Evolutionary conservation across 35 echinoderm and acorn worm genomes (phyloP).

Genomic region (Lytechinus pictus): DNA sequence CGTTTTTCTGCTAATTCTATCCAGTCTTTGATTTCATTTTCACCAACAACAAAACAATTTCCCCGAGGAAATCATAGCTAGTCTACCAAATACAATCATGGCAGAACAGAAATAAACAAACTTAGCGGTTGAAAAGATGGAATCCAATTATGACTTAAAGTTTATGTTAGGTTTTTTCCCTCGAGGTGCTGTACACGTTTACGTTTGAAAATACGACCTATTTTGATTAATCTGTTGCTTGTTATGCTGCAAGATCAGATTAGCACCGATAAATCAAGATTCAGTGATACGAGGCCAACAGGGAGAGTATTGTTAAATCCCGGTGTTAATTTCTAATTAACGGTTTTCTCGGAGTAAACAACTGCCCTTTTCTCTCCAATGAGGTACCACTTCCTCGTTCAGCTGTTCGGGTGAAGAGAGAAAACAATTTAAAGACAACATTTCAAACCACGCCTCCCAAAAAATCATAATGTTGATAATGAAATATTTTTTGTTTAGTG

Average conservation of each 20-base stretch:
- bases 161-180: not conserved
- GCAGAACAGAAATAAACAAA: not conserved
- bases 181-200: not conserved
- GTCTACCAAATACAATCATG: not conserved
- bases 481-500: no score
- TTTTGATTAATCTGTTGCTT: conserved; percentile 13
- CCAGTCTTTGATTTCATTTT: not conserved
- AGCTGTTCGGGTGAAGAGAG: no score
- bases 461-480: no score
- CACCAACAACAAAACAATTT: conserved; percentile 12
- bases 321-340: no score
- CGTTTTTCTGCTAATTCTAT: not conserved
- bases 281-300: not conserved
- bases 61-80: not conserved
- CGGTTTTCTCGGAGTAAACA: no score
- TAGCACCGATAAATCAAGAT: not conserved
- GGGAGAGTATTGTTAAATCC: not conserved
- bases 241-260: not conserved
- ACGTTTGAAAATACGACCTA: not conserved
- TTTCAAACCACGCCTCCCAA: no score
- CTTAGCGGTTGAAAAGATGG: not conserved
- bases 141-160: conserved; percentile 8
- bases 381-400: not conserved
- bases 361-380: not conserved
- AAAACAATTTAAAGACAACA: no score